These are phyloP conservation scores for Lasiurus cinereus DNA, from an alignment of 2,113 vertebrate genomes.

Conservation along the genomic window DNA sequence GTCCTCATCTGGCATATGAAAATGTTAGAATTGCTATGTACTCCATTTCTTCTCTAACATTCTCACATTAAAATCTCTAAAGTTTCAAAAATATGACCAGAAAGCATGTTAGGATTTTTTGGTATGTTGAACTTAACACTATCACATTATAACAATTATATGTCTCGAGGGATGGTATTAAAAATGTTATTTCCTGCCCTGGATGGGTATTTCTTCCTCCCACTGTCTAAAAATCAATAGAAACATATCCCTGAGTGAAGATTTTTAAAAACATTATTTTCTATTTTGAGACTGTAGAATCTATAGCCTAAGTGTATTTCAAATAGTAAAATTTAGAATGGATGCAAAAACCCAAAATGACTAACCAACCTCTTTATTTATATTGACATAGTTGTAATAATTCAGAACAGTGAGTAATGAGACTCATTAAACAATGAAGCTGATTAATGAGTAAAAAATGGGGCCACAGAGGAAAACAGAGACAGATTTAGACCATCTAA, in stretches of 20 bases:
- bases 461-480: not conserved
- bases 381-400: not conserved
- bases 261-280: not conserved
- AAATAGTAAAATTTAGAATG: not conserved
- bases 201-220: not conserved
- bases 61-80: not conserved
- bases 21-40: not conserved
- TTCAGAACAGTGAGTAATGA: constrained; percentile 13
- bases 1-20: not conserved
- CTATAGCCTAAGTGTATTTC: not conserved
- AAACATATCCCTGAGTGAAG: not conserved
- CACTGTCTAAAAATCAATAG: not conserved
- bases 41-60: not conserved
- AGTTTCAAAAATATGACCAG: not conserved
- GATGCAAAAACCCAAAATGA: not conserved
- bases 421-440: not conserved
- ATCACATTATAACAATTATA: not conserved
- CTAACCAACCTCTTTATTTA: not conserved
- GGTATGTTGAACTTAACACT: not conserved
- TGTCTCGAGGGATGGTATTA: not conserved
- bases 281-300: not conserved
- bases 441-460: not conserved
- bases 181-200: constrained; percentile 44
- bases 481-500: not conserved
- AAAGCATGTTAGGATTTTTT: not conserved